phyloP scores from a whole-genome alignment of 2,113 vertebrate species.

The Tiliqua scincoides region DNA sequence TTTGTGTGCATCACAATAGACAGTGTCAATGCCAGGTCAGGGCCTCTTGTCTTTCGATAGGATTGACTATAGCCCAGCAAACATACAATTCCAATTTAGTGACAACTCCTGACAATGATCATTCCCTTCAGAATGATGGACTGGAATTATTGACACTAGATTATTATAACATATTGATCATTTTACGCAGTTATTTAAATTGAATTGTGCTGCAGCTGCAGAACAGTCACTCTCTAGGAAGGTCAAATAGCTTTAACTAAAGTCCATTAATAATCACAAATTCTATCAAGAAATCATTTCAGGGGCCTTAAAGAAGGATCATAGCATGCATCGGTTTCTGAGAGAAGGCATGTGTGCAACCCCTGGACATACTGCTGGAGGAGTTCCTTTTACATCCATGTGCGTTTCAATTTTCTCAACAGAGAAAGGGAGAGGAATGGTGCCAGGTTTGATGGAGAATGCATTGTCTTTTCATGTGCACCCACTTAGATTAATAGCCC shows the following conservation, averaged over 20 bases:
- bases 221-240: not conserved
- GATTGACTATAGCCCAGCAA: not conserved
- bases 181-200: slow-evolving; percentile 43
- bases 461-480: too few species aligned
- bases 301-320: not conserved
- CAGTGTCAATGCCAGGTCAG: slow-evolving; percentile 35
- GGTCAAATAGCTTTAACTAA: not conserved
- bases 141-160: slow-evolving; percentile 16
- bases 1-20: slow-evolving; percentile 29
- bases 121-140: slow-evolving; percentile 21
- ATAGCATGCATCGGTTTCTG: not conserved
- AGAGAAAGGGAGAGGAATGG: too few species aligned
- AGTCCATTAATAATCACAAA: not conserved
- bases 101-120: slow-evolving; percentile 26
- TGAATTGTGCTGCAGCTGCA: not conserved
- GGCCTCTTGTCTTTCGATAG: not conserved
- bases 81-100: slow-evolving; percentile 47
- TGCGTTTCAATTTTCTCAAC: too few species aligned
- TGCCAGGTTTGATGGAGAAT: too few species aligned
- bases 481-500: too few species aligned
- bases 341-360: not conserved
- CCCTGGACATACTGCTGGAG: not conserved
- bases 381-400: not conserved
- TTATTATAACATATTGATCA: slow-evolving; percentile 32
- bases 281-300: not conserved